Evolutionary conservation across 92 coral and sea anemone genomes (phyloP).

Genomic region (Palythoa grandis): DNA sequence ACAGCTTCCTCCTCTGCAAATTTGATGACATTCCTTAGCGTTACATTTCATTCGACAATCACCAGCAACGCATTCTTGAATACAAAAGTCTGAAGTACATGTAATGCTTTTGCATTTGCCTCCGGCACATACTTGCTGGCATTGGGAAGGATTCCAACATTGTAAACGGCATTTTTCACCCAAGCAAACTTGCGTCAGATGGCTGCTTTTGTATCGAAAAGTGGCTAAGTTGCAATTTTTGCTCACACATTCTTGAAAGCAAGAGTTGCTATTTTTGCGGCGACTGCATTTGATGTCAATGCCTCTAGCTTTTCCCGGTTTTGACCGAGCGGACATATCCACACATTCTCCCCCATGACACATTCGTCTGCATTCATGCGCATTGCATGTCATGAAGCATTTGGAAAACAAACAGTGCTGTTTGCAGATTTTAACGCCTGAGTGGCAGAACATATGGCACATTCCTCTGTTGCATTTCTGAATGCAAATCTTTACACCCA

Average conservation of each 20-base stretch:
- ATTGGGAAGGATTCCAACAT: slow-evolving; percentile 1
- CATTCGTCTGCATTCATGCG: slow-evolving; percentile 16
- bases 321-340: not conserved
- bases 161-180: slow-evolving; percentile 34
- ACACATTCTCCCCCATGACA: slow-evolving; percentile 35
- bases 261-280: not conserved
- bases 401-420: slow-evolving; percentile 28
- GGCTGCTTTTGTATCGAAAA: not conserved
- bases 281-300: not conserved
- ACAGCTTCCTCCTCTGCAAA: slow-evolving; percentile 45
- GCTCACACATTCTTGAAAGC: slow-evolving; percentile 23
- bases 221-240: slow-evolving; percentile 20
- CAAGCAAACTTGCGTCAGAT: slow-evolving; percentile 29
- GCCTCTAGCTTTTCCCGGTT: not conserved
- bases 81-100: slow-evolving; percentile 30
- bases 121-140: slow-evolving; percentile 29
- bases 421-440: slow-evolving; percentile 26
- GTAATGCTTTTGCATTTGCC: slow-evolving; percentile 28
- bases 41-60: slow-evolving; percentile 32
- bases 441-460: slow-evolving; percentile 25
- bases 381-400: slow-evolving; percentile 34
- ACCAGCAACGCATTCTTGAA: slow-evolving; percentile 41
- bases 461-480: slow-evolving; percentile 39
- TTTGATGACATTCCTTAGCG: slow-evolving; percentile 40
- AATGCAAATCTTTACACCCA: slow-evolving; percentile 26